phyloP scores from a whole-genome alignment of 23 tunicate genomes.

The Phallusia fumigata region DNA sequence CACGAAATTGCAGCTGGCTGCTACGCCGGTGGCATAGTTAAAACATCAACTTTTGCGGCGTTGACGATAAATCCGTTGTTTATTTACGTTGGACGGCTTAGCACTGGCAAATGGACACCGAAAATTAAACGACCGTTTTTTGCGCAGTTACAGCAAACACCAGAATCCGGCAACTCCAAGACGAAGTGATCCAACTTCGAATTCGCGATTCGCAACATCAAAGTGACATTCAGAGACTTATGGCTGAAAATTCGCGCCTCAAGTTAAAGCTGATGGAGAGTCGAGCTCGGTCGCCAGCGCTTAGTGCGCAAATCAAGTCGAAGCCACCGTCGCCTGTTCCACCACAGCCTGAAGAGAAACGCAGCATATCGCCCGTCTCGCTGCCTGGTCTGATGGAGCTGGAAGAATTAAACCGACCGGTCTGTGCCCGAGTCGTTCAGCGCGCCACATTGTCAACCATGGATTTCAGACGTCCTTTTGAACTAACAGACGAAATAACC shows the following conservation, averaged over 20 bases:
- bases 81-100: too few species aligned
- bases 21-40: too few species aligned
- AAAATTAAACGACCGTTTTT: neutral
- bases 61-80: too few species aligned
- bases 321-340: neutral
- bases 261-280: slow-evolving; percentile 53
- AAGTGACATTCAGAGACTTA: slow-evolving; percentile 50
- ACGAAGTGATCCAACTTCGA: slow-evolving; percentile 50
- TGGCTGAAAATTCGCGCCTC: slow-evolving; percentile 49
- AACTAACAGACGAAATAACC: neutral
- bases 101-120: neutral
- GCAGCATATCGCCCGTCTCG: neutral
- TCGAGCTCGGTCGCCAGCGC: neutral
- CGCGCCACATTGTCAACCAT: slow-evolving; percentile 6
- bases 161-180: slow-evolving; percentile 40
- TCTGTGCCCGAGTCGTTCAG: slow-evolving; percentile 35
- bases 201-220: slow-evolving; percentile 66
- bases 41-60: too few species aligned
- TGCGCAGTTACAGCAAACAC: slow-evolving; percentile 57
- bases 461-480: neutral
- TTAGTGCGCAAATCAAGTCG: neutral
- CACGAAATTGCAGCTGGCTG: too few species aligned
- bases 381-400: slow-evolving; percentile 35
- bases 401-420: slow-evolving; percentile 29
- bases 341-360: neutral